phyloP scores from a whole-genome alignment of 2,113 vertebrate species.

The Stigmatopora nigra region DNA sequence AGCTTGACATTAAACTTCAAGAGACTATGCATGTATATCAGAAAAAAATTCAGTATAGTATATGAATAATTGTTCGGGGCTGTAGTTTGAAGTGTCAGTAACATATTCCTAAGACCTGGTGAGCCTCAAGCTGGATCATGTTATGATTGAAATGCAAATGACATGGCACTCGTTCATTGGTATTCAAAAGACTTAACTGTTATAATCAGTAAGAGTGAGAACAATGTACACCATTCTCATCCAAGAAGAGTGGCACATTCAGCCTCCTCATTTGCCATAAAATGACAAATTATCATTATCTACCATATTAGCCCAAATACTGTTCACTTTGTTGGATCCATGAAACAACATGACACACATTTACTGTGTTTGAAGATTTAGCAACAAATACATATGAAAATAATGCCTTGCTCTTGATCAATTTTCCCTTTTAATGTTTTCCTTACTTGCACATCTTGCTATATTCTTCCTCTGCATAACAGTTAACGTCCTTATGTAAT shows the following conservation, averaged over 20 bases:
- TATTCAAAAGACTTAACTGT: slow-evolving; percentile 48
- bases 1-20: not conserved
- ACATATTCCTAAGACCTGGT: slow-evolving; percentile 17
- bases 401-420: not conserved
- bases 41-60: not conserved
- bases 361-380: slow-evolving; percentile 10
- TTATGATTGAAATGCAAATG: slow-evolving; percentile 62
- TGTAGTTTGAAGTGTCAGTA: slow-evolving; percentile 52
- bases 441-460: not conserved
- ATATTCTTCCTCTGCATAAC: not conserved
- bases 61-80: slow-evolving; percentile 10
- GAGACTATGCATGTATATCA: not conserved
- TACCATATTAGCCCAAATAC: slow-evolving; percentile 17
- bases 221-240: slow-evolving; percentile 28
- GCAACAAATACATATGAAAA: slow-evolving; percentile 4
- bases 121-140: slow-evolving; percentile 33
- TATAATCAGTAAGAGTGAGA: slow-evolving; percentile 46
- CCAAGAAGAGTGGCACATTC: slow-evolving; percentile 20
- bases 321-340: slow-evolving; percentile 4
- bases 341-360: slow-evolving; percentile 6
- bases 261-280: not conserved
- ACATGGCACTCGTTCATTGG: slow-evolving; percentile 41
- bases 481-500: slow-evolving; percentile 1
- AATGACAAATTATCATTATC: slow-evolving; percentile 29
- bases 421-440: not conserved